phyloP scores from a whole-genome alignment of 2,797 vertebrate genomes.

The Dendrocincla tyrannina region DNA sequence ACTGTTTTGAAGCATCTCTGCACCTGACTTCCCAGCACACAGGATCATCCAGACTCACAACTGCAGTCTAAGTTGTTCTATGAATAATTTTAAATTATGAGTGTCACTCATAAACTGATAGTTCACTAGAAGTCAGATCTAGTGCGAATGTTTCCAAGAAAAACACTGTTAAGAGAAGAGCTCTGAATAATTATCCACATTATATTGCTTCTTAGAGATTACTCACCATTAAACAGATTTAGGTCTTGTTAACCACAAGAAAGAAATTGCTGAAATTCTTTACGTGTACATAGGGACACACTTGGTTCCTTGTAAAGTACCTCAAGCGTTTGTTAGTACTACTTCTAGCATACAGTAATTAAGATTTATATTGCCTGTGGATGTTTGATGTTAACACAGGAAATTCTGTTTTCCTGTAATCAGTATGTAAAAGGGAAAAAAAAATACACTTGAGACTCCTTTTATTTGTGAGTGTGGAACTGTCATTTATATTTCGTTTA shows the following conservation, averaged over 20 bases:
- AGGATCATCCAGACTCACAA: background rate
- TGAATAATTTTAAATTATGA: background rate
- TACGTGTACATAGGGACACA: slow-evolving; percentile 10
- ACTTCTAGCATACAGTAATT: slow-evolving; percentile 36
- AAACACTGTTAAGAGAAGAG: background rate
- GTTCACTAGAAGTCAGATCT: background rate
- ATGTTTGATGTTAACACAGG: slow-evolving; percentile 31
- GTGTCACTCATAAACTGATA: background rate
- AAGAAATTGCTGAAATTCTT: slow-evolving; percentile 45
- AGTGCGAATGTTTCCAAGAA: background rate
- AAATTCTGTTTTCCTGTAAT: slow-evolving; percentile 40
- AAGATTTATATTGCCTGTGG: slow-evolving; percentile 53
- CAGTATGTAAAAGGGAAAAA: background rate
- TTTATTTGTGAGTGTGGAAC: background rate
- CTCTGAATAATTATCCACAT: background rate
- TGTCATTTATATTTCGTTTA: background rate
- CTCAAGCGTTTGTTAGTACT: background rate
- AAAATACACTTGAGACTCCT: background rate
- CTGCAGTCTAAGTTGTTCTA: background rate
- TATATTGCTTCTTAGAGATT: slow-evolving; percentile 28
- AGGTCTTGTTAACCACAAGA: slow-evolving; percentile 13
- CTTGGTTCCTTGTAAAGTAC: slow-evolving; percentile 28
- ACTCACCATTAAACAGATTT: slow-evolving; percentile 37
- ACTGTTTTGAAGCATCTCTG: background rate
- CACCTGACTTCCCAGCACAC: background rate